These are phyloP conservation scores for Halictus rubicundus DNA, from an alignment of 1,140 invertebrate genomes.

Conservation along the genomic window DNA sequence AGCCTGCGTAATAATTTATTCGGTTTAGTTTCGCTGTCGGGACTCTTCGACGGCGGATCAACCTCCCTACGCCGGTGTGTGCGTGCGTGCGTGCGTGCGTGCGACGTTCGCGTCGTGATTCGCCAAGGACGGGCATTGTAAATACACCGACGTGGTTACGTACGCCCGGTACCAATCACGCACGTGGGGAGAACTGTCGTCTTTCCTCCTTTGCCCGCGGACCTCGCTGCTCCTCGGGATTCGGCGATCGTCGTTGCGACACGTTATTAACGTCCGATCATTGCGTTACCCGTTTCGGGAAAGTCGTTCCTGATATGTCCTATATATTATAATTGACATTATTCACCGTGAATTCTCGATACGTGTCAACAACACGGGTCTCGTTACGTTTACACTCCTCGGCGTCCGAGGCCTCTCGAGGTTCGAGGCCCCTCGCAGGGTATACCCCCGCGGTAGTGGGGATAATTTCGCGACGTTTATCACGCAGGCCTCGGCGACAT, in stretches of 20 bases:
- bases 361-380: no score
- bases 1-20: slow-evolving; percentile 76
- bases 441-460: no score
- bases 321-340: neutral
- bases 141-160: slow-evolving; percentile 21
- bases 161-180: slow-evolving; percentile 11
- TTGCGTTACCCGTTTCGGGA: neutral
- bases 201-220: neutral
- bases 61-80: neutral
- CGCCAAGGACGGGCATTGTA: slow-evolving; percentile 48
- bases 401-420: no score
- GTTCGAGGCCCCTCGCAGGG: no score
- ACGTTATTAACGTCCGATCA: neutral
- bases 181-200: slow-evolving; percentile 5
- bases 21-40: slow-evolving; percentile 71
- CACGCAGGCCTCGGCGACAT: no score
- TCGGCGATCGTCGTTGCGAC: neutral
- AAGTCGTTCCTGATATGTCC: neutral
- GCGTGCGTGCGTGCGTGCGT: slow-evolving; percentile 3
- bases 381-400: no score
- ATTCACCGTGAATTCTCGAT: no score
- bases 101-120: slow-evolving; percentile 13
- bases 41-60: slow-evolving; percentile 65
- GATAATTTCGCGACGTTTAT: no score
- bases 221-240: neutral